Conservation (phyloP, 2,888 invertebrate genomes). For the Drosophila pullipes region DNA sequence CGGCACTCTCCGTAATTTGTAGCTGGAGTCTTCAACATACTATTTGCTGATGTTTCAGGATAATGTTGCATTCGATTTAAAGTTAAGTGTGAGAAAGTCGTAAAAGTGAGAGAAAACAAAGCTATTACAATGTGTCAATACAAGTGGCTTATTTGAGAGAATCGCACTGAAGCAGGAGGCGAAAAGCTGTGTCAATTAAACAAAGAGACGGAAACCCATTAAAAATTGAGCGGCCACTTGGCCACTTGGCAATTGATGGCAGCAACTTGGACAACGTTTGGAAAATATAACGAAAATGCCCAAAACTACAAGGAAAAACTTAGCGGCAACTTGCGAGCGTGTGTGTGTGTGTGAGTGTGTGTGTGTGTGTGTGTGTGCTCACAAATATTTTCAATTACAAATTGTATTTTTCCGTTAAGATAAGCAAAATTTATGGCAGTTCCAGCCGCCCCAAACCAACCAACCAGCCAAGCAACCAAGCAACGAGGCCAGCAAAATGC, state of each 20-base stretch:
- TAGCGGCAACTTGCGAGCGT: constrained; percentile 40
- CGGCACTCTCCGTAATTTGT: not conserved
- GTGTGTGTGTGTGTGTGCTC: constrained; percentile 36
- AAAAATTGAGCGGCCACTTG: constrained; percentile 53
- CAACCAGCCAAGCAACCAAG: not conserved
- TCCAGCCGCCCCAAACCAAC: constrained; percentile 17
- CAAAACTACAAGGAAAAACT: constrained; percentile 49
- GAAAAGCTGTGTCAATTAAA: constrained; percentile 45
- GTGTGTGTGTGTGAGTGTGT: not conserved
- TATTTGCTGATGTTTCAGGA: not conserved
- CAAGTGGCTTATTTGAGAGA: constrained; percentile 16
- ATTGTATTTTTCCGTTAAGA: constrained; percentile 80
- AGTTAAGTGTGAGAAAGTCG: not conserved
- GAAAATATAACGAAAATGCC: constrained; percentile 18
- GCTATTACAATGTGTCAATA: constrained; percentile 11
- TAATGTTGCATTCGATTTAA: not conserved
- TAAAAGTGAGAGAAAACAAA: not conserved
- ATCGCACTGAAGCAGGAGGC: not conserved
- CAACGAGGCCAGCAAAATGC: constrained; percentile 14
- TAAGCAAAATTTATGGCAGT: constrained; percentile 80
- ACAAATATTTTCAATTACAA: constrained; percentile 80
- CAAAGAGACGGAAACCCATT: constrained; percentile 61
- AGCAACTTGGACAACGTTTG: constrained; percentile 1
- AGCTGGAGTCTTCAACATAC: not conserved
- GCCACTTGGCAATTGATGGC: constrained; percentile 36